Conservation (phyloP, 2,113 vertebrate genomes). For the Oncorhynchus masou region DNA sequence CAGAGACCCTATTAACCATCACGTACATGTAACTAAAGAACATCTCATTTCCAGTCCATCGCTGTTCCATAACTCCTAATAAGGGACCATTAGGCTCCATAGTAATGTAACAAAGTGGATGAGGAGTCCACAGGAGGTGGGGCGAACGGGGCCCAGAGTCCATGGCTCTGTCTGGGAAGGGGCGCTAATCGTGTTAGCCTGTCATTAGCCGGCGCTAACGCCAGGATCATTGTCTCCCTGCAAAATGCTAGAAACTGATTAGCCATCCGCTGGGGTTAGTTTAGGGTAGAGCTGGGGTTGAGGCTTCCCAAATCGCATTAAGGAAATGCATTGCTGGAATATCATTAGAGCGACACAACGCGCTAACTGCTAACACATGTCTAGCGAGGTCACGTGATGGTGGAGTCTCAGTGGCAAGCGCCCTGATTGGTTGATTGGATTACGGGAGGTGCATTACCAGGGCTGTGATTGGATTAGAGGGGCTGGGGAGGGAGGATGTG, state of each 20-base stretch:
- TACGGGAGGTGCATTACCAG: slow-evolving; percentile 82
- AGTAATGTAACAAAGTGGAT: slow-evolving; percentile 75
- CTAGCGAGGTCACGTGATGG: slow-evolving; percentile 77
- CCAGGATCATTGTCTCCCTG: slow-evolving; percentile 78
- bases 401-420: slow-evolving; percentile 71
- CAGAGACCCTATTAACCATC: slow-evolving; percentile 33
- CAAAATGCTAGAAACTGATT: slow-evolving; percentile 80
- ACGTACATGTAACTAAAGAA: slow-evolving; percentile 67
- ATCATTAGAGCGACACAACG: slow-evolving; percentile 84
- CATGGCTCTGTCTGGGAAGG: slow-evolving; percentile 59
- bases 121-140: slow-evolving; percentile 62
- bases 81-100: slow-evolving; percentile 71
- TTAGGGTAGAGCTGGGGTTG: slow-evolving; percentile 59
- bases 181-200: slow-evolving; percentile 74
- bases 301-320: slow-evolving; percentile 74
- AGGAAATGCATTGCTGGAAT: slow-evolving; percentile 81
- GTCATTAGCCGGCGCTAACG: slow-evolving; percentile 78
- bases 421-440: slow-evolving; percentile 85
- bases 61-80: slow-evolving; percentile 70
- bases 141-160: slow-evolving; percentile 54
- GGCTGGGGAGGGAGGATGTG: slow-evolving; percentile 56
- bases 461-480: slow-evolving; percentile 82
- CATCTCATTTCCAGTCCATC: slow-evolving; percentile 42
- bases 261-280: slow-evolving; percentile 67
- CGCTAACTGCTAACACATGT: slow-evolving; percentile 65